Conservation (phyloP, 2,888 invertebrate species). For the Agrilus cyanescens region DNA sequence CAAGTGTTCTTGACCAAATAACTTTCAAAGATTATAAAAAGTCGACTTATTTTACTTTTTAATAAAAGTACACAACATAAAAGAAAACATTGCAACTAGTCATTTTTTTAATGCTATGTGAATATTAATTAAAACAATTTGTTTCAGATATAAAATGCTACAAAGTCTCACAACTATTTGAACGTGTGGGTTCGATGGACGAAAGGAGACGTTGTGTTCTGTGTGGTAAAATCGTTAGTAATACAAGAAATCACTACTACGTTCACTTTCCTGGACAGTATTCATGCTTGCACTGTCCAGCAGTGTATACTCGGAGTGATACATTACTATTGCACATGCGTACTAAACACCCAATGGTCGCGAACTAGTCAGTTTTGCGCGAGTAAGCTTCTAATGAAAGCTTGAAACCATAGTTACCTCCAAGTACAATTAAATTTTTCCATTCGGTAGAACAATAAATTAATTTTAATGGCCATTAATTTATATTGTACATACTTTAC, state of each 20-base stretch:
- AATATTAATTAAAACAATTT: constrained; percentile 15
- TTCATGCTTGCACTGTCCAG: constrained; percentile 44
- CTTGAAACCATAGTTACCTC: constrained; percentile 1
- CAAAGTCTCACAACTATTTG: constrained; percentile 46
- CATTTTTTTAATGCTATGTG: too few species aligned
- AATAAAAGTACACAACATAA: too few species aligned
- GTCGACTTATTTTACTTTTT: too few species aligned
- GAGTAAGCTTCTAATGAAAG: constrained; percentile 5
- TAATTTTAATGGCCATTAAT: background rate
- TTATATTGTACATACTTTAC: too few species aligned
- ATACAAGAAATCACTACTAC: constrained; percentile 49
- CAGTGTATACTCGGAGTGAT: constrained; percentile 47
- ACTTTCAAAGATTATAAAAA: too few species aligned
- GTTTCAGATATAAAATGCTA: constrained; percentile 44
- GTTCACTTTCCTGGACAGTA: constrained; percentile 49
- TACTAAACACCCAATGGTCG: constrained; percentile 41
- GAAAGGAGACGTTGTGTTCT: constrained; percentile 45
- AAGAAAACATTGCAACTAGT: too few species aligned
- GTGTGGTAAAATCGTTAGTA: constrained; percentile 50
- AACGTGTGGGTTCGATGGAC: constrained; percentile 44
- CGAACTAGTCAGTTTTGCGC: constrained; percentile 22
- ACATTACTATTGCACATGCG: constrained; percentile 46
- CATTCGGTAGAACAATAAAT: background rate
- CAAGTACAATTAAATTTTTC: constrained; percentile 1
- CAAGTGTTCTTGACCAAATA: too few species aligned